phyloP scores from a whole-genome alignment of 2,888 invertebrate species.

The Scaptomyza cyrtandrae region DNA sequence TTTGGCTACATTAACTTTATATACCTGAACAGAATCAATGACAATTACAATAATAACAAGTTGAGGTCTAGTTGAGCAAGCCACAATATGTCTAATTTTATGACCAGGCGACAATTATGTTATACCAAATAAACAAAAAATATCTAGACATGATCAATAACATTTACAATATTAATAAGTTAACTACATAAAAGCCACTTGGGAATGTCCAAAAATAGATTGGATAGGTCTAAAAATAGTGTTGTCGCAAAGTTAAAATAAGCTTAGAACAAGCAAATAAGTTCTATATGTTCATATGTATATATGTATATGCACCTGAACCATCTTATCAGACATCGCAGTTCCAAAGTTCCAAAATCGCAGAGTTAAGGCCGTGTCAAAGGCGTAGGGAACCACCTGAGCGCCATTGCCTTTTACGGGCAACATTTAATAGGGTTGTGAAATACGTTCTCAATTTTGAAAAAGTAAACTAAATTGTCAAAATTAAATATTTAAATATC shows the following conservation, averaged over 20 bases:
- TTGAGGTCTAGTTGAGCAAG: not conserved
- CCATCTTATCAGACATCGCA: constrained; percentile 58
- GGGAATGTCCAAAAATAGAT: constrained; percentile 42
- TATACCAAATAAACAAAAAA: not conserved
- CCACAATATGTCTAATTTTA: constrained; percentile 2
- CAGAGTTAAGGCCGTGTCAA: constrained; percentile 12
- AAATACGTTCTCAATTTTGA: constrained; percentile 29
- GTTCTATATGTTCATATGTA: constrained; percentile 7
- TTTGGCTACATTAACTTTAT: not conserved
- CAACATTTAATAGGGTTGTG: constrained; percentile 37
- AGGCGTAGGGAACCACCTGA: constrained; percentile 57
- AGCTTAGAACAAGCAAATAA: constrained; percentile 1
- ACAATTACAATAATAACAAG: not conserved
- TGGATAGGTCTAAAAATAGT: constrained; percentile 38
- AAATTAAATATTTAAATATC: not conserved
- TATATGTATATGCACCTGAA: constrained; percentile 6
- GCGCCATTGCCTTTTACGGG: too few relatives aligned
- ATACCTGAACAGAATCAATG: constrained; percentile 8
- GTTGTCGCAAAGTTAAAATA: constrained; percentile 46
- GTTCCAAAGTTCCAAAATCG: constrained; percentile 59
- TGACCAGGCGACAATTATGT: constrained; percentile 21
- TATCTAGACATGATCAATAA: too few relatives aligned
- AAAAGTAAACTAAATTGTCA: not conserved
- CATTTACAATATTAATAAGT: not conserved
- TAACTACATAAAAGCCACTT: not conserved